Evolutionary conservation across 2,797 vertebrate species (phyloP).

Genomic region (Pseudochirops corinnae): DNA sequence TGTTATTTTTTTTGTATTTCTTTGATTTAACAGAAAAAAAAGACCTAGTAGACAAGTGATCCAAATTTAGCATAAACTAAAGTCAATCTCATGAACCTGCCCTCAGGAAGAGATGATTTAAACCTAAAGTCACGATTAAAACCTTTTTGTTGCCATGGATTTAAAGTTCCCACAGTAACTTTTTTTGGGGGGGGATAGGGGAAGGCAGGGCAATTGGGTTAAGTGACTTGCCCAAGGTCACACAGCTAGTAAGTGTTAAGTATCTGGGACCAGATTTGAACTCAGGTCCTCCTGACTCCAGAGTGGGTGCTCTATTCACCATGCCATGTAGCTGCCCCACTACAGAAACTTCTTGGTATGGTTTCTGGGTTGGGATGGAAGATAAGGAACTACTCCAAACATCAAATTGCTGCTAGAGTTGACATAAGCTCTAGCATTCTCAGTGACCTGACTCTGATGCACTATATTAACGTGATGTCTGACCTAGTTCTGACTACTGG

Average conservation of each 20-base stretch:
- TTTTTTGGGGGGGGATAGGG: background rate
- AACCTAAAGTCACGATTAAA: background rate
- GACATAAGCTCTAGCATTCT: background rate
- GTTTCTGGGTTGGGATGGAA: background rate
- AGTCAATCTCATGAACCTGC: slow-evolving; percentile 43
- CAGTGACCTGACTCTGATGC: background rate
- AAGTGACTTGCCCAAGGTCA: too few species aligned
- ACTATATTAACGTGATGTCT: background rate
- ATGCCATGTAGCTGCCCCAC: too few species aligned
- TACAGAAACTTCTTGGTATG: background rate
- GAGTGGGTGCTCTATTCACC: too few species aligned
- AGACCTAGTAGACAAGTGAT: slow-evolving; percentile 8
- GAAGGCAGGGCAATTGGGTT: too few species aligned
- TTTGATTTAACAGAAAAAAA: slow-evolving; percentile 43
- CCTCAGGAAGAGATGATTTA: background rate
- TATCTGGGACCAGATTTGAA: too few species aligned
- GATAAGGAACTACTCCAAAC: background rate
- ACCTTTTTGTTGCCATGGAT: background rate
- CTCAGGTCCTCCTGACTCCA: too few species aligned
- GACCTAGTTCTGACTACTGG: background rate
- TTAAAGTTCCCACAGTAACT: background rate
- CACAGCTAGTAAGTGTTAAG: too few species aligned
- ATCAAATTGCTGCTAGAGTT: background rate
- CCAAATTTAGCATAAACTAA: slow-evolving; percentile 47
- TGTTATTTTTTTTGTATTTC: background rate